Evolutionary conservation across 2,888 invertebrate species (phyloP).

Genomic region (Embidobia sp.): DNA sequence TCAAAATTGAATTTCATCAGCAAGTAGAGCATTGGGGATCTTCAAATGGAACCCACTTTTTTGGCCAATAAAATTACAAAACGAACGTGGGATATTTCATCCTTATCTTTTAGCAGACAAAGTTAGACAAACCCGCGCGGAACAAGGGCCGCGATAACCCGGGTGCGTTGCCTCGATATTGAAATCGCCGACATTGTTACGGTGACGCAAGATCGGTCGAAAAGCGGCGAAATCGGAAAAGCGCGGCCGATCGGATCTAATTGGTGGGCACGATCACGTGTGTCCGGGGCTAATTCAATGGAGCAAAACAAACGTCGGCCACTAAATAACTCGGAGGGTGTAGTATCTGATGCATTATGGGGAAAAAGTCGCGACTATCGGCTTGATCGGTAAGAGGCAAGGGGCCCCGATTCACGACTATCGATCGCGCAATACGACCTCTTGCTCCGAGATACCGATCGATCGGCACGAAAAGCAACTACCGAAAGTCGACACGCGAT

Average conservation of each 20-base stretch:
- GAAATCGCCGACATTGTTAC: too few species aligned
- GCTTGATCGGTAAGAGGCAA: constrained; percentile 49
- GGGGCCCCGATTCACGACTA: constrained; percentile 60
- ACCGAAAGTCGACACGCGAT: constrained; percentile 66
- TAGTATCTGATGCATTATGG: constrained; percentile 54
- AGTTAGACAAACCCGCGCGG: constrained; percentile 1
- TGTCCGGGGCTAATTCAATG: constrained; percentile 35
- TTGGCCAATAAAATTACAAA: neutral
- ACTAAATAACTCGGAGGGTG: constrained; percentile 50
- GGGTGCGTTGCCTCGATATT: neutral
- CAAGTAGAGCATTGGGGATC: too few species aligned
- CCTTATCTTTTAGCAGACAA: neutral
- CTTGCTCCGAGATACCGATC: constrained; percentile 61
- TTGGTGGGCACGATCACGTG: constrained; percentile 11
- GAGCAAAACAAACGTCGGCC: constrained; percentile 45
- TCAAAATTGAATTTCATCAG: too few species aligned
- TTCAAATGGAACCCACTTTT: neutral
- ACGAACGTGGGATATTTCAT: neutral
- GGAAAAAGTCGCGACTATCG: constrained; percentile 50
- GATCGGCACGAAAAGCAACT: constrained; percentile 62
- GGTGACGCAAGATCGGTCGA: constrained; percentile 13
- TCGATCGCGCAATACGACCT: constrained; percentile 65
- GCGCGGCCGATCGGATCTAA: constrained; percentile 18
- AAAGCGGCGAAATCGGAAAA: too few species aligned
- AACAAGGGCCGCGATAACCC: neutral